A percentile compares a stretch with the other conserved stretches of the same genome.
Evolutionary conservation across 2,888 invertebrate species (phyloP).

Genomic region (Polydrusus pterygomalis): DNA sequence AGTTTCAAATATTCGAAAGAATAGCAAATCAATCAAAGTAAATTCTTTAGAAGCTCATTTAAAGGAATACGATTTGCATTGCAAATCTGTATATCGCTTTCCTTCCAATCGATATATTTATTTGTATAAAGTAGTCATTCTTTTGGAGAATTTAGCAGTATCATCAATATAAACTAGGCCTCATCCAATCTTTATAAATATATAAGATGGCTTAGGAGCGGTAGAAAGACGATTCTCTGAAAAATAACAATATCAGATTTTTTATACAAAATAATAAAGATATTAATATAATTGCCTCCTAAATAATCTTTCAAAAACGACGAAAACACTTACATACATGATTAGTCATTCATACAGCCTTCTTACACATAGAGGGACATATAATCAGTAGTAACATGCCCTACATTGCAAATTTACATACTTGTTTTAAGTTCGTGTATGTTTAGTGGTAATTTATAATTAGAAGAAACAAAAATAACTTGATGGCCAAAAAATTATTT

Average conservation of each 20-base stretch:
- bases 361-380: too few species aligned
- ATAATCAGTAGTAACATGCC: too few species aligned
- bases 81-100: not conserved
- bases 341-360: too few species aligned
- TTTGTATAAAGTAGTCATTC: conserved; percentile 24
- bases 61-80: not conserved
- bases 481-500: not conserved
- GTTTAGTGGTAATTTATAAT: too few species aligned
- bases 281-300: too few species aligned
- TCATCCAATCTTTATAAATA: conserved; percentile 28
- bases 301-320: too few species aligned
- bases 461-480: too few species aligned
- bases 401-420: too few species aligned
- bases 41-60: not conserved
- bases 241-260: not conserved
- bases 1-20: not conserved
- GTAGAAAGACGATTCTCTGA: not conserved
- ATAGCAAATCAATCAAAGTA: not conserved
- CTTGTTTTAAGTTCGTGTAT: too few species aligned
- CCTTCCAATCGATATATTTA: conserved; percentile 14
- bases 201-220: conserved; percentile 1
- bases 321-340: too few species aligned
- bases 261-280: too few species aligned
- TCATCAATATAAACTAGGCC: conserved; percentile 30
- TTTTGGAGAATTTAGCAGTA: conserved; percentile 15